Base-by-base conservation (phyloP, 2,113 vertebrate species). In the Edolisoma coerulescens region DNA sequence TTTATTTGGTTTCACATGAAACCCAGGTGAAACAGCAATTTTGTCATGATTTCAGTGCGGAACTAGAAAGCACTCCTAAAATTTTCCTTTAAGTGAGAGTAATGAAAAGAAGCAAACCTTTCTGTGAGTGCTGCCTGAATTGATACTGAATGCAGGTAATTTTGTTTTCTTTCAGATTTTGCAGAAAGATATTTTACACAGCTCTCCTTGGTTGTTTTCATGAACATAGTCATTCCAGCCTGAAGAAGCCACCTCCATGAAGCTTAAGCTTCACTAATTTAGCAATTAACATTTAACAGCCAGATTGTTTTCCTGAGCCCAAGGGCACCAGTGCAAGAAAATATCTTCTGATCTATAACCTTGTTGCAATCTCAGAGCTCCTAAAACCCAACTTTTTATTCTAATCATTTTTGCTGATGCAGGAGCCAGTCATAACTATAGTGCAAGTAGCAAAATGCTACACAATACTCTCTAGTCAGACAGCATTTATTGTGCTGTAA, bases 401-500 rank as follows among this genome's bases (percentile, higher is more conserved):
- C 56, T 73, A 89, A 83, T 70, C 47, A 77, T 91, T 93, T 97
- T 74, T 93, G 78, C 86, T 96, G 87, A 91, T 76, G 83, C 93
- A 79, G 77, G 63, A 96, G 30, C 61, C 93, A 87, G 73, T 96
- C 83, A 74, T 91, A 94, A 92, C 84, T 86, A 61, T 42, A 63
- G 26, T 73, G 54, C 47, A 95, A 90, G 77, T 27, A 77, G 75
- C 65, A 87, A 96, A 92, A 86, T 52, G 39, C 69, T 89, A 30
- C 53, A 47, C 68, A 90, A 78, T 57, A 61, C 86, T 97, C 95
- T 97, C 84, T 73, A 92, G 61, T 96, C 89, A 96, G 85, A 91
- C 75, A 93, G 79, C 96, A 97, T 96, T 96, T 95, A 95, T 93
- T 97, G 89, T 93, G 78, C 71, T 82, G 84, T 96, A 97, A 98